A percentile compares a stretch with the other conserved stretches of the same genome.
Evolutionary conservation across 2,888 invertebrate species (phyloP).

Genomic region (Phaedon cochleariae): DNA sequence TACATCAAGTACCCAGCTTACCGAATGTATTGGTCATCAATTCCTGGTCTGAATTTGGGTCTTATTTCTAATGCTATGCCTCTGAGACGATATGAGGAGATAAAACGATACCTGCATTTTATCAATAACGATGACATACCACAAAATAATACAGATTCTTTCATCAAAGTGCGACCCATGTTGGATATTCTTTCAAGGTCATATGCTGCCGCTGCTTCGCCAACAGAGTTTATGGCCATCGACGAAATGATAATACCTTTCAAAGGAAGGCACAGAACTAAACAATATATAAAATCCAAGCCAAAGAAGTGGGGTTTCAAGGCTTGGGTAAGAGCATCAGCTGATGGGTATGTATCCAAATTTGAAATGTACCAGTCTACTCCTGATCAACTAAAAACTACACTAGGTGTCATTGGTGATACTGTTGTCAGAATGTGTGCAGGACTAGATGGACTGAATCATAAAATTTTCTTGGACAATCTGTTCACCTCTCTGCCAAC

Average conservation of each 20-base stretch:
- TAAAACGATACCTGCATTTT: slow-evolving; percentile 12
- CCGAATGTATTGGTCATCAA: slow-evolving; percentile 22
- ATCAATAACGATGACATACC: slow-evolving; percentile 11
- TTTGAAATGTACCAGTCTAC: slow-evolving; percentile 23
- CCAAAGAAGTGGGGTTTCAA: slow-evolving; percentile 22
- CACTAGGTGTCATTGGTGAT: slow-evolving; percentile 20
- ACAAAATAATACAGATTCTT: slow-evolving; percentile 4
- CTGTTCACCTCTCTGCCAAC: slow-evolving; percentile 24
- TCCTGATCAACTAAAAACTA: slow-evolving; percentile 13
- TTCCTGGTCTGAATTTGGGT: slow-evolving; percentile 12
- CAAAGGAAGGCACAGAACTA: slow-evolving; percentile 10
- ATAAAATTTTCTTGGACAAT: slow-evolving; percentile 31
- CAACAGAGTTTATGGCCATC: not conserved
- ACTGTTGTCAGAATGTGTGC: slow-evolving; percentile 16
- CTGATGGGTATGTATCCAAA: slow-evolving; percentile 27
- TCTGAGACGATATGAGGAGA: slow-evolving; percentile 14
- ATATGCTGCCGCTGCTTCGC: slow-evolving; percentile 15
- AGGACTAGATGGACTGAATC: slow-evolving; percentile 12
- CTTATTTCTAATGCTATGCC: slow-evolving; percentile 14
- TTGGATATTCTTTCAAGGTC: not conserved
- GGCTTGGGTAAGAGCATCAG: slow-evolving; percentile 18
- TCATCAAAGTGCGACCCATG: slow-evolving; percentile 11
- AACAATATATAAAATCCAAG: slow-evolving; percentile 21
- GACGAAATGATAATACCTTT: slow-evolving; percentile 26
- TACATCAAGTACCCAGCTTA: slow-evolving; percentile 25